Evolutionary conservation across 2,888 invertebrate species (phyloP).

Genomic region (Cryptus viduatorius): DNA sequence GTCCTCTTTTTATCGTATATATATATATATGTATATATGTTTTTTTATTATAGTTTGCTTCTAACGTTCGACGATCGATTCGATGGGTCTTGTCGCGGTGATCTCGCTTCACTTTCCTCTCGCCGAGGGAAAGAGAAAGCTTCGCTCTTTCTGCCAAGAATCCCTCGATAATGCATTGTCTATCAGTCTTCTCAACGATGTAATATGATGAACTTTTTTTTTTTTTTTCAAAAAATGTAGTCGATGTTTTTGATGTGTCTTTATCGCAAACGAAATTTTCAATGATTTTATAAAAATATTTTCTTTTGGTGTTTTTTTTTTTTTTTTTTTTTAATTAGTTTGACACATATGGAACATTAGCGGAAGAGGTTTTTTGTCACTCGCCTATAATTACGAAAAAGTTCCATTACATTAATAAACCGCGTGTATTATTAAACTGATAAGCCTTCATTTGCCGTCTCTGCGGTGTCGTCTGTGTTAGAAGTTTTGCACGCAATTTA

Average conservation of each 20-base stretch:
- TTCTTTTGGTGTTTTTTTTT: background rate
- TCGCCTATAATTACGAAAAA: conserved; percentile 33
- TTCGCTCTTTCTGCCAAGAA: conserved; percentile 16
- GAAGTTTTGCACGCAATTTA: conserved; percentile 42
- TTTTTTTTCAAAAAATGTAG: too few relatives aligned
- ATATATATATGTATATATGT: background rate
- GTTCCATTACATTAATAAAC: conserved; percentile 44
- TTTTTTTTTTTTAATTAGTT: background rate
- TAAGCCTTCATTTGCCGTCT: conserved; percentile 22
- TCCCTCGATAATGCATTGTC: conserved; percentile 6
- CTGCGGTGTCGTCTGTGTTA: background rate
- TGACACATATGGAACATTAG: background rate
- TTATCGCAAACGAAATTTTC: background rate
- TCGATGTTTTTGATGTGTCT: too few relatives aligned
- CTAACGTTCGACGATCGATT: conserved; percentile 44
- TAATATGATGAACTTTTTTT: background rate
- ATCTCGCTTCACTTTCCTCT: conserved; percentile 36
- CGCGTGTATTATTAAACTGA: conserved; percentile 26
- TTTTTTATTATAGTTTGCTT: conserved; percentile 28
- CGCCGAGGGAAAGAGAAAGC: conserved; percentile 33
- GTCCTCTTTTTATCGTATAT: conserved; percentile 19
- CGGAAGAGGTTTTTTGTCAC: background rate
- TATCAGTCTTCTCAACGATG: background rate
- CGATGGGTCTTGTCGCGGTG: conserved; percentile 13
- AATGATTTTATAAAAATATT: background rate